These are phyloP conservation scores for Phalacrocorax aristotelis DNA, from an alignment of 2,113 vertebrate species.

Conservation along the genomic window DNA sequence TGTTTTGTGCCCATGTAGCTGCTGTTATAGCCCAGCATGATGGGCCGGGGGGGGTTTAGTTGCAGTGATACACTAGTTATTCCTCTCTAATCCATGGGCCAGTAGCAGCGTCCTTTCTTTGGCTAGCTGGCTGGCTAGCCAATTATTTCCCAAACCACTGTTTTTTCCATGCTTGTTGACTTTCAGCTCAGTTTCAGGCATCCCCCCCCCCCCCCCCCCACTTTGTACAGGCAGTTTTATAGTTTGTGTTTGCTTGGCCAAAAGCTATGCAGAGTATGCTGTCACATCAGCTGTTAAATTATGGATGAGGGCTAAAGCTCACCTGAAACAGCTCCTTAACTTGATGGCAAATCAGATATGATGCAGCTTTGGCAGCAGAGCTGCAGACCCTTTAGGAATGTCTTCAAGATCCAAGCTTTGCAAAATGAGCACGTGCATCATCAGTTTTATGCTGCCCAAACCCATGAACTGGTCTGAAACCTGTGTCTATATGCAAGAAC, in stretches of 20 bases:
- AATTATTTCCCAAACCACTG: not conserved
- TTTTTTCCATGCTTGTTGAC: not conserved
- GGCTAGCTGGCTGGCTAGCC: not conserved
- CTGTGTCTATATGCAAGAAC: not conserved
- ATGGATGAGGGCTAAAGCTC: not conserved
- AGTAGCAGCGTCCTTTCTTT: not conserved
- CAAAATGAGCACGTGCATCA: fast-evolving
- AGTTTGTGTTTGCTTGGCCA: not conserved
- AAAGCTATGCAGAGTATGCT: not conserved
- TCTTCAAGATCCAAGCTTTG: not conserved
- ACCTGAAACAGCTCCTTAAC: not conserved
- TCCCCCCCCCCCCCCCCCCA: too few species aligned
- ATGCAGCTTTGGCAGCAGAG: not conserved
- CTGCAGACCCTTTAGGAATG: not conserved
- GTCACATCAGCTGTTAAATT: not conserved
- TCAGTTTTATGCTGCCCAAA: too few species aligned
- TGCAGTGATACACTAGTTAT: fast-evolving
- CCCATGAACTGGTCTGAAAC: not conserved
- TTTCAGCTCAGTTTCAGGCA: not conserved
- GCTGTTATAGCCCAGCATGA: not conserved
- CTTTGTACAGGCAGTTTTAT: not conserved
- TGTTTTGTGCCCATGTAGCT: not conserved
- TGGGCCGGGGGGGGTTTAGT: fast-evolving
- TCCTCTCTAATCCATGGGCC: too few species aligned
- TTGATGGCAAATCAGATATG: fast-evolving